phyloP scores from a whole-genome alignment of 2,113 vertebrate species.

The Sander lucioperca region DNA sequence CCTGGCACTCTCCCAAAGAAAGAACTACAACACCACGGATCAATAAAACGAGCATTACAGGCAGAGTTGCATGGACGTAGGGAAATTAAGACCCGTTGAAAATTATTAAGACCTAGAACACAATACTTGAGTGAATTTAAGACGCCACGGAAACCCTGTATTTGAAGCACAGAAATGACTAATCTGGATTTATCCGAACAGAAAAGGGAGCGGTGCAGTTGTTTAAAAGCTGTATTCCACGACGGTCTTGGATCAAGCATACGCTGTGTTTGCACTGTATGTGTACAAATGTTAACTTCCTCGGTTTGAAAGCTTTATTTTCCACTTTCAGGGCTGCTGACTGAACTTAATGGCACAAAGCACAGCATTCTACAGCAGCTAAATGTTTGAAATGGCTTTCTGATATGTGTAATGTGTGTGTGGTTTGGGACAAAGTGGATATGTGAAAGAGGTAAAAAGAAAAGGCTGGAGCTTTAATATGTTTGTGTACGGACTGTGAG shows the following conservation, averaged over 20 bases:
- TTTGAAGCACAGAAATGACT: background rate
- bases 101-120: too few species aligned
- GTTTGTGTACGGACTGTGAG: constrained; percentile 1
- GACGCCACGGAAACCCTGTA: too few species aligned
- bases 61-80: too few species aligned
- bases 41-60: too few species aligned
- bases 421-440: constrained; percentile 47
- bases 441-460: constrained; percentile 46
- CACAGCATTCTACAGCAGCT: constrained; percentile 25
- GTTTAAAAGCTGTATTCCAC: background rate
- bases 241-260: background rate
- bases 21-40: too few species aligned
- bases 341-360: constrained; percentile 33
- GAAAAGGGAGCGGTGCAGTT: background rate
- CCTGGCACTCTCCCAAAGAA: too few species aligned
- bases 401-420: constrained; percentile 51
- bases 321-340: constrained; percentile 19
- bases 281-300: constrained; percentile 16
- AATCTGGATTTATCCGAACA: background rate
- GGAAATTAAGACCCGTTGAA: too few species aligned
- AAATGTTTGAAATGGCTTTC: constrained; percentile 49
- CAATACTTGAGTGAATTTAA: too few species aligned
- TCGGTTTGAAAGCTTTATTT: constrained; percentile 34
- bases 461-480: constrained; percentile 39
- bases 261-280: background rate